Evolutionary conservation across 1,140 invertebrate genomes (phyloP).

Genomic region (Zophobas atratus): DNA sequence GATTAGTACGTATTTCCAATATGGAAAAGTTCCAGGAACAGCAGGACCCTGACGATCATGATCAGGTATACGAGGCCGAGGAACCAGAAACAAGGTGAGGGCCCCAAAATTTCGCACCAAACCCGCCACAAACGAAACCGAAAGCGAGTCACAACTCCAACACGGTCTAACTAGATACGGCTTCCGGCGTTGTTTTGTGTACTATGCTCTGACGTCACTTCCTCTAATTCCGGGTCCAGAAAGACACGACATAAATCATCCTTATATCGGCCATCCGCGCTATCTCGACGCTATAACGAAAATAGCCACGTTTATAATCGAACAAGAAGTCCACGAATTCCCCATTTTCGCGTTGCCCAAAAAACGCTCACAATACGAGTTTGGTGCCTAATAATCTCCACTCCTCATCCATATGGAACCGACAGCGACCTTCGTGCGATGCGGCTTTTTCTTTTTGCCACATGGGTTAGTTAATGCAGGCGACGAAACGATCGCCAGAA

Average conservation of each 20-base stretch:
- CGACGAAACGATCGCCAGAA: background rate
- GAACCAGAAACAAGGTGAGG: slow-evolving; percentile 63
- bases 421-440: slow-evolving; percentile 5
- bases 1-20: slow-evolving; percentile 27
- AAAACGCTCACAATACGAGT: background rate
- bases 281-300: background rate
- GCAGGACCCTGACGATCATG: slow-evolving; percentile 60
- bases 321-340: background rate
- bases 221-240: slow-evolving; percentile 7
- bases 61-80: slow-evolving; percentile 63
- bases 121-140: no score
- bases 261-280: background rate
- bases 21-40: slow-evolving; percentile 65
- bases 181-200: no score
- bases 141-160: no score
- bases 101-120: background rate
- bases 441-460: slow-evolving; percentile 27
- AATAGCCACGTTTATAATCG: background rate
- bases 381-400: background rate
- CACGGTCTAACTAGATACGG: no score
- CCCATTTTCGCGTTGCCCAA: background rate
- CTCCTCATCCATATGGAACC: slow-evolving; percentile 32
- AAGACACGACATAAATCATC: slow-evolving; percentile 3
- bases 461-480: background rate
- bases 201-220: slow-evolving; percentile 1